Percentiles rank a stretch among this genome's conserved stretches.
Conservation (phyloP, 2,113 vertebrate species). For the Recurvirostra avosetta region DNA sequence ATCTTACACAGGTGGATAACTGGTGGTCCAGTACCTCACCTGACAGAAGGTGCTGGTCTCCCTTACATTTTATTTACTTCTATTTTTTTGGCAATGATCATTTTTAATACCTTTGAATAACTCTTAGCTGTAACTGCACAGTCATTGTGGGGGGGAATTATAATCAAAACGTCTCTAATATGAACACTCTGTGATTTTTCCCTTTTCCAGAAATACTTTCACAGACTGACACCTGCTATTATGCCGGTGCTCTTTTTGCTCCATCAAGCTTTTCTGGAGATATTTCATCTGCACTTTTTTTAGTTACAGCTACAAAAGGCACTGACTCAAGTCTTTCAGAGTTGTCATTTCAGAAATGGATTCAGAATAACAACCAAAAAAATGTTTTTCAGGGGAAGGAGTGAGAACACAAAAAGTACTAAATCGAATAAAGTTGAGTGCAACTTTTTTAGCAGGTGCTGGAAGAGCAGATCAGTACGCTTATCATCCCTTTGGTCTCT, state of each 20-base stretch:
- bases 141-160: background rate
- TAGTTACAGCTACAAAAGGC: constrained; percentile 20
- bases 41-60: background rate
- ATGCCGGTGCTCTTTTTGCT: constrained; percentile 4
- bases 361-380: background rate
- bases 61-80: background rate
- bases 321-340: constrained; percentile 22
- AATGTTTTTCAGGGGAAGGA: background rate
- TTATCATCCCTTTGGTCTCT: background rate
- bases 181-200: background rate
- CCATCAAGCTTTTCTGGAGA: background rate
- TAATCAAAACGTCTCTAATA: background rate
- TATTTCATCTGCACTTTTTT: background rate
- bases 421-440: background rate
- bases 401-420: background rate
- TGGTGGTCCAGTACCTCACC: background rate
- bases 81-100: background rate
- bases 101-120: background rate
- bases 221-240: constrained; percentile 54
- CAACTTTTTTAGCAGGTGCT: background rate
- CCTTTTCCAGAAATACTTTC: constrained; percentile 3
- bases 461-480: background rate
- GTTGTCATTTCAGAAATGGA: constrained; percentile 1
- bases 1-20: fast-evolving
- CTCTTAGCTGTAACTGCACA: constrained; percentile 8